Conservation (phyloP, 2,113 vertebrate genomes). For the Gambusia affinis region DNA sequence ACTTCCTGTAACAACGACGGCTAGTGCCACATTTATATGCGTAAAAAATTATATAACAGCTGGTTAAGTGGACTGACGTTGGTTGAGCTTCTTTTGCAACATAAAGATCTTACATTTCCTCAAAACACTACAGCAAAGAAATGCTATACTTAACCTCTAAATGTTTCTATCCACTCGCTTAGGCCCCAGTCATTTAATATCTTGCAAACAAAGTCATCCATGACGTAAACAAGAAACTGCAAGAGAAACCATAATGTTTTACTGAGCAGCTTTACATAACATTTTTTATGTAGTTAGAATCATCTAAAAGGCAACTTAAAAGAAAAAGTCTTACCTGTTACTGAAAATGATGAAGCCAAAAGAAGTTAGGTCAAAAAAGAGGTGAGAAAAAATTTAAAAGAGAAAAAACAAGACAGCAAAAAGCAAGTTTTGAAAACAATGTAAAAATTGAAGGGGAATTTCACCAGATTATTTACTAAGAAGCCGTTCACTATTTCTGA, state of each 20-base stretch:
- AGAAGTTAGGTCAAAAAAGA: too few species aligned
- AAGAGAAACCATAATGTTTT: background rate
- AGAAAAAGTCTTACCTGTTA: background rate
- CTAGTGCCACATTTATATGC: too few species aligned
- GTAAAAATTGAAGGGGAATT: background rate
- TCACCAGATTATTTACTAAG: background rate
- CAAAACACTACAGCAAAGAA: too few species aligned
- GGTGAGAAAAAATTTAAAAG: background rate
- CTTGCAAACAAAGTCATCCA: conserved; percentile 38
- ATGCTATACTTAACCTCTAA: conserved; percentile 24
- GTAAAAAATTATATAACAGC: too few species aligned
- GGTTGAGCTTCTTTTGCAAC: too few species aligned
- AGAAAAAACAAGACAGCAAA: background rate
- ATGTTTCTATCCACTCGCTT: background rate
- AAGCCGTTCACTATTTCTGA: background rate
- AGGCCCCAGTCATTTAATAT: conserved; percentile 34
- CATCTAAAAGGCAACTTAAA: background rate
- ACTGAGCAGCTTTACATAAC: background rate
- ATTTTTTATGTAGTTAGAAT: background rate
- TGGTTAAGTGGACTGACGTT: too few species aligned
- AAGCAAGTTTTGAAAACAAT: background rate
- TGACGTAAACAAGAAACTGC: background rate
- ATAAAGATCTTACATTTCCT: too few species aligned
- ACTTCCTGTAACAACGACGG: too few species aligned
- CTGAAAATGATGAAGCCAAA: background rate